A percentile compares a stretch with the other conserved stretches of the same genome.
These are phyloP conservation scores for Perccottus glenii DNA, from an alignment of 2,113 vertebrate species.

Conservation along the genomic window DNA sequence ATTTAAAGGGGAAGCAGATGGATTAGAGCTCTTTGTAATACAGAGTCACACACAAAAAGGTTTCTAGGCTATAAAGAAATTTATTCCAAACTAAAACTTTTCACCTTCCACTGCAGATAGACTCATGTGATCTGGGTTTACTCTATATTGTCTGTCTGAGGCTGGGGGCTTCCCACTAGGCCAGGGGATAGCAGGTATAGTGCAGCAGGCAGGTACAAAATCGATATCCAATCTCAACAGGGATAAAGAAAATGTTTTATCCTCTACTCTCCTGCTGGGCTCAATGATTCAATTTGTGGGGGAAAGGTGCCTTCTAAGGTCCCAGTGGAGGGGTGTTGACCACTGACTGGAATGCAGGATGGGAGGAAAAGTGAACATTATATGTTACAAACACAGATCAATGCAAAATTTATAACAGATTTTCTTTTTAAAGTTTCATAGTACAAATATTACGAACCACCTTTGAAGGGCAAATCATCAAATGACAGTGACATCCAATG, in stretches of 20 bases:
- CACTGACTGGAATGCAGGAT: not conserved
- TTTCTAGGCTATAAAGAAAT: constrained; percentile 2
- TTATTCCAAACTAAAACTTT: constrained; percentile 2
- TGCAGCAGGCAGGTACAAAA: constrained; percentile 59
- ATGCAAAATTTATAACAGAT: constrained; percentile 15
- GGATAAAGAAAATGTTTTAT: constrained; percentile 63
- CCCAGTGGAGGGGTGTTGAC: constrained; percentile 1
- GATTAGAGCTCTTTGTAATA: not conserved
- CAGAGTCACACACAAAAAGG: not conserved
- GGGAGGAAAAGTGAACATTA: constrained; percentile 1
- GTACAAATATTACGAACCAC: too few species aligned
- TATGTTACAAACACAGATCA: not conserved
- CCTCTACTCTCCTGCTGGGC: constrained; percentile 47
- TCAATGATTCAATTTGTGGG: constrained; percentile 62
- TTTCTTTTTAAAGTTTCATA: too few species aligned
- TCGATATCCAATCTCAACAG: constrained; percentile 75
- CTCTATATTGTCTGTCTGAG: constrained; percentile 51
- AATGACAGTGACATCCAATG: too few species aligned
- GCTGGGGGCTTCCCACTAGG: constrained; percentile 43
- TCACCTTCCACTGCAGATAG: constrained; percentile 36
- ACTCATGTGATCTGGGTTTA: constrained; percentile 50
- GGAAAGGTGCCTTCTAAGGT: constrained; percentile 14
- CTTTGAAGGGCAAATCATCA: not conserved
- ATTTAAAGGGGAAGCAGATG: too few species aligned
- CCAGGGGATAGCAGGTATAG: constrained; percentile 46